These are phyloP conservation scores for Druon quercuslanigerum DNA, from an alignment of 1,140 invertebrate genomes.

Conservation along the genomic window DNA sequence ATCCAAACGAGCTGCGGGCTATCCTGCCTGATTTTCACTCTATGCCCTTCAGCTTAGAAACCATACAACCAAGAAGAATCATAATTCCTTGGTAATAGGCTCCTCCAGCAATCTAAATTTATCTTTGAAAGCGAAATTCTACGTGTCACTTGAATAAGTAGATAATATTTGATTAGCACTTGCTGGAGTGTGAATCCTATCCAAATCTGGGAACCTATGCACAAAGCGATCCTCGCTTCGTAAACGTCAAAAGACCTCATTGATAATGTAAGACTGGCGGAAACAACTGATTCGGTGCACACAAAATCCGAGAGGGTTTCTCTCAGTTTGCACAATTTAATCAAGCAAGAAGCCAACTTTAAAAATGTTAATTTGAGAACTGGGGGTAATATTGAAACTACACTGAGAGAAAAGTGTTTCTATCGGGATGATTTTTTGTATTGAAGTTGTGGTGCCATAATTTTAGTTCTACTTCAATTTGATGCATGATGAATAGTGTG, in stretches of 20 bases:
- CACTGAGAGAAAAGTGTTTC: too few relatives aligned
- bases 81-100: conserved; percentile 59
- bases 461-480: too few relatives aligned
- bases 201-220: neutral
- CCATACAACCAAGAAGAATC: conserved; percentile 62
- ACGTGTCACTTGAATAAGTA: neutral
- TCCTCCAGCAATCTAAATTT: conserved; percentile 28
- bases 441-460: too few relatives aligned
- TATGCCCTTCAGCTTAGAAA: conserved; percentile 63
- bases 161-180: neutral
- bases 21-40: conserved; percentile 64
- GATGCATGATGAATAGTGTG: too few relatives aligned
- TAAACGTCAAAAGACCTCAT: neutral
- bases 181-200: neutral
- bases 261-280: too few relatives aligned
- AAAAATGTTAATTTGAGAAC: too few relatives aligned
- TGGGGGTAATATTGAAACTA: too few relatives aligned
- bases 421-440: too few relatives aligned
- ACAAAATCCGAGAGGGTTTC: too few relatives aligned
- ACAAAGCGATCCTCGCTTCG: neutral
- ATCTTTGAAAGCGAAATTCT: neutral
- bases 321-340: too few relatives aligned
- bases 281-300: too few relatives aligned
- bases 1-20: conserved; percentile 61
- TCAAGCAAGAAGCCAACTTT: too few relatives aligned